Evolutionary conservation across 2,797 vertebrate genomes (phyloP).

Genomic region (Anguilla anguilla): DNA sequence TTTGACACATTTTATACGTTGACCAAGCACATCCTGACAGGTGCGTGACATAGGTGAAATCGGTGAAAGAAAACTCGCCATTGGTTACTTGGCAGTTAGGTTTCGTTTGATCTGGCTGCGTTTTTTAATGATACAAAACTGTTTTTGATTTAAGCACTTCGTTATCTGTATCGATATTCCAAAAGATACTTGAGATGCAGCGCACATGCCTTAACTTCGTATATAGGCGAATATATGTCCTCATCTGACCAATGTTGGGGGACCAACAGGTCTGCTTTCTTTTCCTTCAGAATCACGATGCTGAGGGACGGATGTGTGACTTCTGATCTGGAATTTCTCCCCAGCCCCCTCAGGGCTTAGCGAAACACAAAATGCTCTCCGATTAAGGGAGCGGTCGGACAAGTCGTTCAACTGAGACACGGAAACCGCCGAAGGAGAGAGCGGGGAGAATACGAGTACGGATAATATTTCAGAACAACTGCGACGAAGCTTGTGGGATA

Average conservation of each 20-base stretch:
- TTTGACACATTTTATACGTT: background rate
- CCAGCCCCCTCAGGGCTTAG: background rate
- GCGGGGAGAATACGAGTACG: background rate
- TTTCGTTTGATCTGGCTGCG: background rate
- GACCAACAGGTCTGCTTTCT: background rate
- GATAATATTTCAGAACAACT: background rate
- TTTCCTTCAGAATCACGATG: background rate
- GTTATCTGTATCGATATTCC: background rate
- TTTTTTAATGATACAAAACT: background rate
- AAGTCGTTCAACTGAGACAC: constrained; percentile 6
- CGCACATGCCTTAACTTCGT: background rate
- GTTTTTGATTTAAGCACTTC: too few species aligned
- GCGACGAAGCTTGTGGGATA: background rate
- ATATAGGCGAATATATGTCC: background rate
- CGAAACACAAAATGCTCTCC: background rate
- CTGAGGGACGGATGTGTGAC: background rate
- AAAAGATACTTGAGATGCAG: background rate
- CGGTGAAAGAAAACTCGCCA: background rate
- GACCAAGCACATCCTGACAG: background rate
- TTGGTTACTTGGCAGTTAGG: background rate
- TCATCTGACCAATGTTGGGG: background rate
- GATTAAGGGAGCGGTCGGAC: constrained; percentile 4
- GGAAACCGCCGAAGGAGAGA: background rate
- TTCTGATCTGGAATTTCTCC: background rate
- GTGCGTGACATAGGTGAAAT: background rate